These are phyloP conservation scores for Silurus meridionalis DNA, from an alignment of 2,113 vertebrate genomes.

Conservation along the genomic window DNA sequence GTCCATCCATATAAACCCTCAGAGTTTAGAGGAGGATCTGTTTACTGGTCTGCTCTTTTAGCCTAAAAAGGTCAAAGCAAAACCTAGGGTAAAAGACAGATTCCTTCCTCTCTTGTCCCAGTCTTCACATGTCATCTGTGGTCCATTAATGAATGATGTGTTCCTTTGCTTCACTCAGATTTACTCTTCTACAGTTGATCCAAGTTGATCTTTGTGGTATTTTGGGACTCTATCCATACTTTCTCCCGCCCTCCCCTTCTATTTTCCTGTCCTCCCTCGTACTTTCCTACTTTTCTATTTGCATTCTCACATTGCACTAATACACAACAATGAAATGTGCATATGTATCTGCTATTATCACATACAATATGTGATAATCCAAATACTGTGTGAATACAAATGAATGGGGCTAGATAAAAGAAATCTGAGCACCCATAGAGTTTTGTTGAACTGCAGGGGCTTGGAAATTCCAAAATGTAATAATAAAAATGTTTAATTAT, in stretches of 20 bases:
- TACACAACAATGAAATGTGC: not conserved
- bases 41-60: conserved; percentile 28
- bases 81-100: conserved; percentile 6
- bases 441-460: not conserved
- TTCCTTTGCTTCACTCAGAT: not conserved
- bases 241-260: not conserved
- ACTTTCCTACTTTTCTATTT: not conserved
- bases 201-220: not conserved
- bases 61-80: conserved; percentile 33
- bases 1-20: conserved; percentile 15
- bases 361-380: not conserved
- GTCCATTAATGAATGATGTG: conserved; percentile 1
- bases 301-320: not conserved
- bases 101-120: not conserved
- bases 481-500: not conserved
- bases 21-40: not conserved
- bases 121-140: not conserved
- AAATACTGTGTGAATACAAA: not conserved
- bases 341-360: not conserved
- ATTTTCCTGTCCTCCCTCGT: not conserved
- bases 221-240: conserved; percentile 11
- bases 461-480: not conserved
- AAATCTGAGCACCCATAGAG: not conserved
- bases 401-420: not conserved
- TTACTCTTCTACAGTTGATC: conserved; percentile 8